phyloP scores from a whole-genome alignment of 2,113 vertebrate species.

The Rutilus rutilus region DNA sequence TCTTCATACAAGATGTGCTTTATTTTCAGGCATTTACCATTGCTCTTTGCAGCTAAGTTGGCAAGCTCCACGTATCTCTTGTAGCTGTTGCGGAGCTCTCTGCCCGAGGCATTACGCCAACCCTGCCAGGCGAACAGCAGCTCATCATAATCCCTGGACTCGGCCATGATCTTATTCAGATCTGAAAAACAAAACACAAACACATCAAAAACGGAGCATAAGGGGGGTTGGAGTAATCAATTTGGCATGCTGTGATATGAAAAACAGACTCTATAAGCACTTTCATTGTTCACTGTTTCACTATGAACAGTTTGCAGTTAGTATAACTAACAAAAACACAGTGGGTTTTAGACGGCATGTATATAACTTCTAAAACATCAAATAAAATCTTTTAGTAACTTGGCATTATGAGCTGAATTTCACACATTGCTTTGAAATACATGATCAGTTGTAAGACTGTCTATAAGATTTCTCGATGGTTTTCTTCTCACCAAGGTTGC shows the following conservation, averaged over 20 bases:
- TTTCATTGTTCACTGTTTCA: not conserved
- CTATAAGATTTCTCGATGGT: too few species aligned
- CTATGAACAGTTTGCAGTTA: not conserved
- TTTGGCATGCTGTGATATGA: conserved; percentile 18
- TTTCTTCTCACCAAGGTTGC: not conserved
- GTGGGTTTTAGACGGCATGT: not conserved
- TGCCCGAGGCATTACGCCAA: conserved; percentile 90
- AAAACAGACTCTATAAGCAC: not conserved
- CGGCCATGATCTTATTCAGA: conserved; percentile 88
- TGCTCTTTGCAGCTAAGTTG: conserved; percentile 89
- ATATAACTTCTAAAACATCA: not conserved
- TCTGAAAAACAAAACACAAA: conserved; percentile 72
- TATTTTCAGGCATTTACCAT: conserved; percentile 78
- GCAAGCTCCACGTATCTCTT: conserved; percentile 87
- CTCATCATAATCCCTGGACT: conserved; percentile 84
- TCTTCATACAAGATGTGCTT: conserved; percentile 7
- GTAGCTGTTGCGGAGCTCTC: conserved; percentile 79
- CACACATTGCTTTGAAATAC: too few species aligned
- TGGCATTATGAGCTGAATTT: too few species aligned
- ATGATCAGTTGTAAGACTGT: too few species aligned
- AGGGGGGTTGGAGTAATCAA: not conserved
- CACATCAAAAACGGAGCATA: not conserved
- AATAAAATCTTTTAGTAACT: not conserved
- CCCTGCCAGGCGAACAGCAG: conserved; percentile 89
- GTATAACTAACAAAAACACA: not conserved